These are phyloP conservation scores for Lycocerus yunnanus DNA, from an alignment of 2,888 invertebrate species.

Conservation along the genomic window DNA sequence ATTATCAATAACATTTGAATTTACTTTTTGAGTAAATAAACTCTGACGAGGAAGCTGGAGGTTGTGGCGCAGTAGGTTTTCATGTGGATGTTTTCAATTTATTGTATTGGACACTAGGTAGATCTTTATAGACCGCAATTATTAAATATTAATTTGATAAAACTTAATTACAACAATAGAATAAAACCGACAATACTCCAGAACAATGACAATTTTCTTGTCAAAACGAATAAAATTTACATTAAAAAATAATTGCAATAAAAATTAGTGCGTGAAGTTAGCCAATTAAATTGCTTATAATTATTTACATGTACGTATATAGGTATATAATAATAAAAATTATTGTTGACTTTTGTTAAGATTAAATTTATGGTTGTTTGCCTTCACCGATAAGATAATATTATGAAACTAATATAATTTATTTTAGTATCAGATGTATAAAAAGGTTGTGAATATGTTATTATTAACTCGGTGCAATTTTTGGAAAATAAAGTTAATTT, in stretches of 20 bases:
- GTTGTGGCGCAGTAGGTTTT: too few species aligned
- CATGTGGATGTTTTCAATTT: too few species aligned
- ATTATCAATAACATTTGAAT: too few species aligned
- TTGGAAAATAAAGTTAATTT: neutral
- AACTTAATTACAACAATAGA: neutral
- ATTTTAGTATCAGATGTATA: neutral
- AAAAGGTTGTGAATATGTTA: neutral
- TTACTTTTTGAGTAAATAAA: too few species aligned
- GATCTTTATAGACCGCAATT: neutral
- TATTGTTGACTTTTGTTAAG: neutral
- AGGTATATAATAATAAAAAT: neutral
- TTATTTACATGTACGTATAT: too few species aligned
- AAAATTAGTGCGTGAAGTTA: neutral
- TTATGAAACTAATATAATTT: neutral
- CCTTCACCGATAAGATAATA: neutral
- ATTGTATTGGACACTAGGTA: neutral
- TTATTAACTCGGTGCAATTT: neutral
- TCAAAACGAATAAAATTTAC: neutral
- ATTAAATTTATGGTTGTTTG: neutral
- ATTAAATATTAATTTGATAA: neutral
- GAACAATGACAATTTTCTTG: neutral
- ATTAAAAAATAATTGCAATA: neutral
- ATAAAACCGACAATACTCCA: neutral
- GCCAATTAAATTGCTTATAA: neutral
- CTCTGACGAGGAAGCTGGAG: too few species aligned